A percentile compares a stretch with the other conserved stretches of the same genome.
These are phyloP conservation scores for Hystrix cristata DNA, from an alignment of 2,113 vertebrate genomes.

Conservation along the genomic window DNA sequence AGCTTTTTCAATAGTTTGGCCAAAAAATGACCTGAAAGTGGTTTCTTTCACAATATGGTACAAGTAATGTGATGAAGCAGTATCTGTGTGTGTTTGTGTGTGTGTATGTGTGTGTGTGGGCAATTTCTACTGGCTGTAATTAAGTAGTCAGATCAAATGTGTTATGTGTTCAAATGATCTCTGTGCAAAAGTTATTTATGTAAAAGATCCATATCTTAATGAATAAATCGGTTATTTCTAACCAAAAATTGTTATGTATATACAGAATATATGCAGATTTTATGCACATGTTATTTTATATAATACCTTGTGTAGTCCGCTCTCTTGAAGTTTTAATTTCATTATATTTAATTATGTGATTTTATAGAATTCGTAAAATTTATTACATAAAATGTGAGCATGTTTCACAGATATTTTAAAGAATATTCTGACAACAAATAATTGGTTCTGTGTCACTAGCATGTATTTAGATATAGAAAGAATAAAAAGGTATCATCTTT, in stretches of 20 bases:
- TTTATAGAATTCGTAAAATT: background rate
- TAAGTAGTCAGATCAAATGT: background rate
- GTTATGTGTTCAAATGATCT: background rate
- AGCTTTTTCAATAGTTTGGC: background rate
- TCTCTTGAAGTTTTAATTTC: background rate
- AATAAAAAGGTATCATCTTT: background rate
- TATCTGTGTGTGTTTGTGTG: background rate
- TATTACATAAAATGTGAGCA: background rate
- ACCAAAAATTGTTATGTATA: background rate
- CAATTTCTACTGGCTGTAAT: background rate
- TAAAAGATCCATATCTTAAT: background rate
- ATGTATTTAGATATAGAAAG: background rate
- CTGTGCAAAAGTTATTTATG: background rate
- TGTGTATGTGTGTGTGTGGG: background rate
- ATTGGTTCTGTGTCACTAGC: background rate
- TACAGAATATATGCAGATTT: background rate
- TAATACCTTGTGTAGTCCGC: background rate
- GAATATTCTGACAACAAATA: accelerated
- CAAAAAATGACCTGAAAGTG: background rate
- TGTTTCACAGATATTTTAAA: background rate
- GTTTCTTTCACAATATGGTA: accelerated
- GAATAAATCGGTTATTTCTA: background rate
- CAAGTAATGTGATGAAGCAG: background rate
- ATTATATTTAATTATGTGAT: background rate
- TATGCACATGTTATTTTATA: background rate